Evolutionary conservation across 2,797 vertebrate genomes (phyloP).

Genomic region (Cossypha niveicapilla): DNA sequence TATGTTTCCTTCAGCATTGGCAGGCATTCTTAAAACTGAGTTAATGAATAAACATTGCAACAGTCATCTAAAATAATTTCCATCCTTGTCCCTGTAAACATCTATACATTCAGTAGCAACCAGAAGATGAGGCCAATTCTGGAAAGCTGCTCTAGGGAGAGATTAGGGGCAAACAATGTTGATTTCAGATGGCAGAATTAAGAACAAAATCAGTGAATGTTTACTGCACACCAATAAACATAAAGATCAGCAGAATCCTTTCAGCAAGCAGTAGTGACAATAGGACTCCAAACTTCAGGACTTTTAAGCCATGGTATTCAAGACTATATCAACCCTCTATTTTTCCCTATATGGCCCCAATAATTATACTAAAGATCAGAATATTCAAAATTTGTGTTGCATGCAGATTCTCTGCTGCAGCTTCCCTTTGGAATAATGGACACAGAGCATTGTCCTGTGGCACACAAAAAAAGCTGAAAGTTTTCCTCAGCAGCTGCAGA

Average conservation of each 20-base stretch:
- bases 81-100: neutral
- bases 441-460: neutral
- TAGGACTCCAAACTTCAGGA: no score
- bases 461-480: neutral
- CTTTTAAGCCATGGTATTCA: neutral
- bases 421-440: neutral
- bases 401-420: neutral
- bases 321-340: neutral
- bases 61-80: neutral
- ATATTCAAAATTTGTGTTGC: neutral
- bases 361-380: neutral
- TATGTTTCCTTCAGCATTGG: neutral
- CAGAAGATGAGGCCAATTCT: neutral
- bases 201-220: neutral
- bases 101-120: neutral
- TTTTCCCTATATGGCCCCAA: neutral
- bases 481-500: neutral
- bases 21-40: neutral
- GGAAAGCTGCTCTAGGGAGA: neutral
- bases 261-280: neutral
- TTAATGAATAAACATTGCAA: slow-evolving; percentile 1
- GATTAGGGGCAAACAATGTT: neutral
- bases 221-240: neutral
- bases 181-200: neutral
- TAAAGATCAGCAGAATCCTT: neutral